A percentile compares a stretch with the other conserved stretches of the same genome.
These are phyloP conservation scores for Uloborus diversus DNA, from an alignment of 1,140 invertebrate species.

Conservation along the genomic window DNA sequence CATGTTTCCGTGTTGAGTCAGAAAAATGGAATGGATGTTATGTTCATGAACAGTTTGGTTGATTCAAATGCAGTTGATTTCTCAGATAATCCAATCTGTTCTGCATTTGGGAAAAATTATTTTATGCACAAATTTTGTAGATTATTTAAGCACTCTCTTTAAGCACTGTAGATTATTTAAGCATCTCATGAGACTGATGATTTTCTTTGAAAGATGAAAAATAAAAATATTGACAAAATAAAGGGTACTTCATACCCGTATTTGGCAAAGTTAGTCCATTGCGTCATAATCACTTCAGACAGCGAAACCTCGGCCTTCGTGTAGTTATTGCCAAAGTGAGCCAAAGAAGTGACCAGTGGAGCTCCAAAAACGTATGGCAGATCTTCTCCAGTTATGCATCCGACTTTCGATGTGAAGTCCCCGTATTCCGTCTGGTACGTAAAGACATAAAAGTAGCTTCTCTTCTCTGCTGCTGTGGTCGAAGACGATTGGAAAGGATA, in stretches of 20 bases:
- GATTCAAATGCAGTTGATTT: too few relatives aligned
- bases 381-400: conserved; percentile 69
- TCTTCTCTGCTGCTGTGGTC: conserved; percentile 10
- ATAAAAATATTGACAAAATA: too few relatives aligned
- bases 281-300: conserved; percentile 76
- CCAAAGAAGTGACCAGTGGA: conserved; percentile 67
- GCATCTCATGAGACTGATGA: too few relatives aligned
- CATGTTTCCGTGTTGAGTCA: too few relatives aligned
- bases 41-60: too few relatives aligned
- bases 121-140: too few relatives aligned
- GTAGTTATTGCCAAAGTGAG: conserved; percentile 72
- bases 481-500: background rate
- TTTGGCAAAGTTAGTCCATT: conserved; percentile 70
- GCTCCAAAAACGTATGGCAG: conserved; percentile 73
- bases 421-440: conserved; percentile 82
- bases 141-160: too few relatives aligned
- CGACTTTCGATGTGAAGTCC: conserved; percentile 77
- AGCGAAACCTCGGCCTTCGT: conserved; percentile 78
- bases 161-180: too few relatives aligned
- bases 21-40: too few relatives aligned
- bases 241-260: conserved; percentile 67
- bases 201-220: too few relatives aligned
- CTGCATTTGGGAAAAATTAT: too few relatives aligned
- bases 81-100: too few relatives aligned
- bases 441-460: conserved; percentile 51